These are phyloP conservation scores for Chlorodrepanis virens DNA, from an alignment of 2,113 vertebrate genomes.

Conservation along the genomic window DNA sequence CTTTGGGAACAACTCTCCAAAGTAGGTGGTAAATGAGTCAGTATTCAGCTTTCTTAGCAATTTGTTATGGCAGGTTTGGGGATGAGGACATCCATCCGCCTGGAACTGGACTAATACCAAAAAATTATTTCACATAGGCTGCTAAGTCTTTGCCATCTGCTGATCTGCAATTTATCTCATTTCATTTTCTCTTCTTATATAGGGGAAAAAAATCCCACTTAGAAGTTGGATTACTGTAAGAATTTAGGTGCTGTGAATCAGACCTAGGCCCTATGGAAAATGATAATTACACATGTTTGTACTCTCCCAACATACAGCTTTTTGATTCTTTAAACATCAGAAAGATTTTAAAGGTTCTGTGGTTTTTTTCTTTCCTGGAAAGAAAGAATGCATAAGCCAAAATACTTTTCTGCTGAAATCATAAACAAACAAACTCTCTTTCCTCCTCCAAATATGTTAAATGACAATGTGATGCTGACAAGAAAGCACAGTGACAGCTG, in stretches of 20 bases:
- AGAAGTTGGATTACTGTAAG: background rate
- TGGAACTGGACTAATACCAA: constrained; percentile 34
- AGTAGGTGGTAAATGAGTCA: constrained; percentile 12
- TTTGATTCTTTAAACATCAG: background rate
- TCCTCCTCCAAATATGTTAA: background rate
- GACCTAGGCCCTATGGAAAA: background rate
- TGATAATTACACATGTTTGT: background rate
- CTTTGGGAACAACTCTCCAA: background rate
- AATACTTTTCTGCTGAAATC: constrained; percentile 9
- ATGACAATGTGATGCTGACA: background rate
- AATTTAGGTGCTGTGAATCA: background rate
- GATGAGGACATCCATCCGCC: background rate
- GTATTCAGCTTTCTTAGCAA: background rate
- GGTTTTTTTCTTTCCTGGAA: background rate
- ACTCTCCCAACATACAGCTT: background rate
- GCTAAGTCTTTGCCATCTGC: constrained; percentile 40
- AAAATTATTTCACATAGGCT: background rate
- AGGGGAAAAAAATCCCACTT: background rate
- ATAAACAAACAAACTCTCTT: background rate
- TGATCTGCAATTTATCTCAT: background rate
- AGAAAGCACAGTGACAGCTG: background rate
- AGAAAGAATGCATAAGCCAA: background rate
- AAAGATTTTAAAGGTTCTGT: background rate
- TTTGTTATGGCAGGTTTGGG: constrained; percentile 6
- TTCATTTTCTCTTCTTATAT: constrained; percentile 2